These are phyloP conservation scores for Leistus spinibarbis DNA, from an alignment of 2,888 invertebrate genomes.

Conservation along the genomic window DNA sequence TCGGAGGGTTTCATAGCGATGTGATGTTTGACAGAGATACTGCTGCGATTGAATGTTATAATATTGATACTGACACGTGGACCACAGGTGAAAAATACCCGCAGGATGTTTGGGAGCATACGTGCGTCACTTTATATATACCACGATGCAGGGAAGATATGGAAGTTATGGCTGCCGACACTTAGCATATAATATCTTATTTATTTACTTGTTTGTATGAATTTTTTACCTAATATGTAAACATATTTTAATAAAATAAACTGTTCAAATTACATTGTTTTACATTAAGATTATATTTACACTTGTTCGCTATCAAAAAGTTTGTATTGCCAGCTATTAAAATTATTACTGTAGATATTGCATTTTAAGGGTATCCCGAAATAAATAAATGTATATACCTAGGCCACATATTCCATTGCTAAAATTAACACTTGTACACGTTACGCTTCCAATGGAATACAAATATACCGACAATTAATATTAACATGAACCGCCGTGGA, in stretches of 20 bases:
- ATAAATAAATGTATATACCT: no score
- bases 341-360: no score
- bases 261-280: conserved; percentile 31
- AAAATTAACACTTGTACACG: no score
- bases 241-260: conserved; percentile 31
- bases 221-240: conserved; percentile 32
- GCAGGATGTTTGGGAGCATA: conserved; percentile 74
- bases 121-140: conserved; percentile 69
- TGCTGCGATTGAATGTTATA: conserved; percentile 69
- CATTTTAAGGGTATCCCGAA: no score
- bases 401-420: no score
- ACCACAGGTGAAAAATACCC: conserved; percentile 67
- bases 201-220: conserved; percentile 28
- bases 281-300: conserved; percentile 2
- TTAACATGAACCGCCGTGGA: no score
- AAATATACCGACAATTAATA: no score
- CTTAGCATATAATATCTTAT: conserved; percentile 26
- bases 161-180: conserved; percentile 54
- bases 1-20: conserved; percentile 72
- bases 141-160: conserved; percentile 64
- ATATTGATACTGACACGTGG: conserved; percentile 67
- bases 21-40: conserved; percentile 71
- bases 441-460: no score
- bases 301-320: no score
- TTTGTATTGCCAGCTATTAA: no score